Evolutionary conservation across 2,888 invertebrate genomes (phyloP), one percentile per base, ranked within the genome.

Genomic region (Caenorhabditis sp.): DNA sequence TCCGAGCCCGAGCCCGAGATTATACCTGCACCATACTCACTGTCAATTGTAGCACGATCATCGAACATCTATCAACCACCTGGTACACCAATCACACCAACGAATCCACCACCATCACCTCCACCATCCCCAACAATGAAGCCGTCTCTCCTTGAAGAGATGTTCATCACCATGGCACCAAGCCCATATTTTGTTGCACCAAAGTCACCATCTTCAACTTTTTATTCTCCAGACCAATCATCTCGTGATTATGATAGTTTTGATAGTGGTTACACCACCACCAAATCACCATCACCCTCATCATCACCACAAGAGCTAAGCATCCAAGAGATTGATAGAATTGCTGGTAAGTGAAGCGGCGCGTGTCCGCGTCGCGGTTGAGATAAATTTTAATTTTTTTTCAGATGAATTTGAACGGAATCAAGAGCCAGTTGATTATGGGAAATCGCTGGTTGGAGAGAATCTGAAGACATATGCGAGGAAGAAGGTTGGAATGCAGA

Each of bases 351-450:
- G 12, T 60, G 31, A 31, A 31, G 5, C 31, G 5, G 4, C 31
- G 31, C 4, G 5, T 10, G 4, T 31, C 31, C 31, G 10, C 31
- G 10, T 10, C 31, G 31, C 31, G 31, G 4, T 31, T 31, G 10
- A 31, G 31, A 31, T 7, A 7, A 31, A 31, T 31, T 31, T 31
- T 4, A 7, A 7, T 31, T 7, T 7, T 7, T n/a, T 63, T 71
- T 31, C 71, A 72, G 71, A 67, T 26, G 60, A 60, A 5, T 67
- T 72, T n/a, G 71, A 67, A 10, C n/a, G 64, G 64, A 64, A 38
- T 67, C 67, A 25, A 12, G 71, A 72, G 59, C 63, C 67, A 0
- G 67, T 67, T 20, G 67, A 67, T n/a, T 58, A 60, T 49, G 61
- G 61, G 4, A 52, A 61, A 12, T 49, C 57, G n/a, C 60, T 63